These are phyloP conservation scores for Mesorhabditis belari DNA, from an alignment of 2,888 invertebrate genomes.

Conservation along the genomic window DNA sequence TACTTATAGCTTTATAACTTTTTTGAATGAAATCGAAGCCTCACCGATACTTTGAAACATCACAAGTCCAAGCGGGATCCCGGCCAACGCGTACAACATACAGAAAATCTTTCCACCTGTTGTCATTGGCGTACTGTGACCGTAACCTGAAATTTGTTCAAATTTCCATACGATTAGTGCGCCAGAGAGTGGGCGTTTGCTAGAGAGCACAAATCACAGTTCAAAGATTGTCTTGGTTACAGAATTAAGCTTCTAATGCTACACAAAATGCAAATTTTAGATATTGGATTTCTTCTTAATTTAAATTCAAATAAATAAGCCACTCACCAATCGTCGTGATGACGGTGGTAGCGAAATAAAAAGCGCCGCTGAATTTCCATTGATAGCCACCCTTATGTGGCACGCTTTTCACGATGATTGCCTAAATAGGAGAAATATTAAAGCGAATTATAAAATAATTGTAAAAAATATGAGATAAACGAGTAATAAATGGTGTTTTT, in stretches of 20 bases:
- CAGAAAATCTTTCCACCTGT: constrained; percentile 90
- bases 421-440: constrained; percentile 63
- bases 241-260: neutral
- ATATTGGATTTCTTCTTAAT: neutral
- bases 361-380: constrained; percentile 99
- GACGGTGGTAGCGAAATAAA: constrained; percentile 95
- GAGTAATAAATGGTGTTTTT: neutral
- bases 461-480: neutral
- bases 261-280: constrained; percentile 1
- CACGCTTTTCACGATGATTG: constrained; percentile 88
- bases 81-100: constrained; percentile 72
- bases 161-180: neutral
- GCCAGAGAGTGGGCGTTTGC: neutral
- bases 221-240: neutral
- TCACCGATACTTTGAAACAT: constrained; percentile 93
- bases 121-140: constrained; percentile 50
- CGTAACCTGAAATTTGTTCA: constrained; percentile 35
- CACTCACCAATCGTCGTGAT: constrained; percentile 84
- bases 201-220: neutral
- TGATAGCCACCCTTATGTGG: constrained; percentile 97
- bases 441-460: neutral
- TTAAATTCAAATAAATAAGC: neutral
- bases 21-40: too few species aligned
- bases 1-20: too few species aligned
- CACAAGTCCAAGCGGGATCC: constrained; percentile 87